Evolutionary conservation across 2,797 vertebrate species (phyloP), one percentile per base, ranked within the genome.

Genomic region (Danio aesculapii): DNA sequence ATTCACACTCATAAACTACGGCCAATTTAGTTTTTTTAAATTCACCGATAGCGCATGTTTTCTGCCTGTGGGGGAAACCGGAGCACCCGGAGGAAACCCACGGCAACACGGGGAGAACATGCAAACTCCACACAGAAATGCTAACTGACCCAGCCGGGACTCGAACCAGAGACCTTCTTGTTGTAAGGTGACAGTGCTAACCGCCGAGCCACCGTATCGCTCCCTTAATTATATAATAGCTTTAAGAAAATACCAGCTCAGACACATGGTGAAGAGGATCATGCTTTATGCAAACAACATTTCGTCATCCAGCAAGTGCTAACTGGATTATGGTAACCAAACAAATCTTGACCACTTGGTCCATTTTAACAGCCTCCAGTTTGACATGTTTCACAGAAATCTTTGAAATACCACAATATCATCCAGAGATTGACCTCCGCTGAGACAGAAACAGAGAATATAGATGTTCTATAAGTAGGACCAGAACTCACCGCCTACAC

Each of bases 271-370:
- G 2, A 30, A 30, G 57, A 13, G 30, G 30, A 59, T 30, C 57
- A 58, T 21, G 57, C 3, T 21, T 62, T 39, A 14, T 39, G 6
- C 11, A 62, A 3, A 14, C 8, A 62, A 5, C 14, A 41, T 41
- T 62, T 7, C 41, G 61, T 13, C 30, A 4, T 62, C 59, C 6
- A 62, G 13, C 13, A 62, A 71, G 16, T 10, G 6, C n/a, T 44
- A 57, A 57, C 7, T 71, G 11, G n/a, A 57, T 71, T 44, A 53
- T 71, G 53, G 16, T 41, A 57, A 71, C 52, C 53, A 71, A 43
- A 43, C 10, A 71, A 62, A 57, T 19, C 9, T 21, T n/a, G 13
- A 47, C 13, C 43, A n/a, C 12, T 44, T 4, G 6, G 10, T 19
- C 7, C 2, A 6, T 58, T 59, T 47, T 58, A 30, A 55, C 19